Conservation (phyloP, 1,140 invertebrate genomes). For the Lepidotrigona ventralis region DNA sequence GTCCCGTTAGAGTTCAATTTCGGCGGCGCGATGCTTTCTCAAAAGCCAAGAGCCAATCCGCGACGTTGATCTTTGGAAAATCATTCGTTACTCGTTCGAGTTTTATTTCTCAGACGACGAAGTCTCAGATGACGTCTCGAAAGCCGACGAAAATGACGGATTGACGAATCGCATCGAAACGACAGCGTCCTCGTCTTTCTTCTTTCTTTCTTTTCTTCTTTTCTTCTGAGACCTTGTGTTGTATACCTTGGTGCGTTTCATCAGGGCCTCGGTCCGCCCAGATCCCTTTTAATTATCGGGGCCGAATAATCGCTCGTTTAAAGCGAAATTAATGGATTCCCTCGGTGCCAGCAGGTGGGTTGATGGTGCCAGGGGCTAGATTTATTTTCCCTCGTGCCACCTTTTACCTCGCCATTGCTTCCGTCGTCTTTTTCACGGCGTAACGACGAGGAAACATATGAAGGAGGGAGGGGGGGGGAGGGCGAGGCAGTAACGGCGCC, state of each 20-base stretch:
- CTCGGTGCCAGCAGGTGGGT: not conserved
- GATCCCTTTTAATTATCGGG: constrained; percentile 43
- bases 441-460: constrained; percentile 13
- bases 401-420: not conserved
- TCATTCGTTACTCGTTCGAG: too few species aligned
- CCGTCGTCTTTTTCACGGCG: constrained; percentile 22
- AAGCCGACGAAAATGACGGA: not conserved
- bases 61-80: too few species aligned
- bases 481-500: constrained; percentile 27
- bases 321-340: constrained; percentile 45
- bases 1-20: not conserved
- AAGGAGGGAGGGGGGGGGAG: not conserved
- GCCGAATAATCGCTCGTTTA: constrained; percentile 38
- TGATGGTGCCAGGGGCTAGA: not conserved
- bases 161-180: not conserved
- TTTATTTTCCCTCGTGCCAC: constrained; percentile 41
- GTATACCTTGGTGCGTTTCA: too few species aligned
- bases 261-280: not conserved
- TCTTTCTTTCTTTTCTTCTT: not conserved
- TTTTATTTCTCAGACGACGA: too few species aligned
- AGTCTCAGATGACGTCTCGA: too few species aligned
- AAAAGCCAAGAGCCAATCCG: too few species aligned
- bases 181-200: too few species aligned
- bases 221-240: not conserved
- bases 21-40: not conserved